A percentile compares a stretch with the other conserved stretches of the same genome.
These are phyloP conservation scores for Myrmecobius fasciatus DNA, from an alignment of 2,113 vertebrate species.

Conservation along the genomic window DNA sequence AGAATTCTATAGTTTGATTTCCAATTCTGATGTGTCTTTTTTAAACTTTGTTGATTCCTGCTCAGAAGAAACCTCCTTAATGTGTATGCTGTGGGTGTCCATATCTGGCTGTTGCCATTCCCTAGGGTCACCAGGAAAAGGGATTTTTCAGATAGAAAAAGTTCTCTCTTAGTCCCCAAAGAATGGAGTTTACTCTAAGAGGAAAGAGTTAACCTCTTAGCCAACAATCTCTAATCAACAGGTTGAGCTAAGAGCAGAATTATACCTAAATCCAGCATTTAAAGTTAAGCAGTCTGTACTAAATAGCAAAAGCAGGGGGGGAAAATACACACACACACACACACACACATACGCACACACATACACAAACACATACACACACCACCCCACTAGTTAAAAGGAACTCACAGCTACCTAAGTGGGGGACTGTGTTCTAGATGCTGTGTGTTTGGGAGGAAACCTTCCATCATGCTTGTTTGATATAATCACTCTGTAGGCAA, in stretches of 20 bases:
- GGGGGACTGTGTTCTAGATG: slow-evolving; percentile 72
- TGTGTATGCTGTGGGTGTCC: slow-evolving; percentile 70
- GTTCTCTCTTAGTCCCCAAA: slow-evolving; percentile 45
- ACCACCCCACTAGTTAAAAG: slow-evolving; percentile 46
- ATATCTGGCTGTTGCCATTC: slow-evolving; percentile 63
- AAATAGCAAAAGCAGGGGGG: slow-evolving; percentile 30
- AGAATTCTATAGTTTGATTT: slow-evolving; percentile 63
- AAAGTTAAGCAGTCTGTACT: slow-evolving; percentile 72
- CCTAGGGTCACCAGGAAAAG: slow-evolving; percentile 60
- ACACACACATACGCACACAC: neutral
- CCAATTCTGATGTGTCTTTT: slow-evolving; percentile 69
- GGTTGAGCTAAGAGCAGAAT: slow-evolving; percentile 77
- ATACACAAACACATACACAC: neutral
- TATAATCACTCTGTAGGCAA: slow-evolving; percentile 64
- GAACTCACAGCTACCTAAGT: slow-evolving; percentile 63
- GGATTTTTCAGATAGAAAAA: slow-evolving; percentile 57
- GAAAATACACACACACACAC: neutral
- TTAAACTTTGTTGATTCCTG: slow-evolving; percentile 70
- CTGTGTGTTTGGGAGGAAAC: slow-evolving; percentile 71
- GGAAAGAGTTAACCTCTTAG: slow-evolving; percentile 77
- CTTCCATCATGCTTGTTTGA: slow-evolving; percentile 73
- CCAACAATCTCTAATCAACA: slow-evolving; percentile 78
- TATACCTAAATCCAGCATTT: slow-evolving; percentile 68
- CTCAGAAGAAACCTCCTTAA: slow-evolving; percentile 70
- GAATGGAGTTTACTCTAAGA: slow-evolving; percentile 57